These are phyloP conservation scores for Plagiodera versicolora DNA, from an alignment of 2,888 invertebrate species.

Conservation along the genomic window DNA sequence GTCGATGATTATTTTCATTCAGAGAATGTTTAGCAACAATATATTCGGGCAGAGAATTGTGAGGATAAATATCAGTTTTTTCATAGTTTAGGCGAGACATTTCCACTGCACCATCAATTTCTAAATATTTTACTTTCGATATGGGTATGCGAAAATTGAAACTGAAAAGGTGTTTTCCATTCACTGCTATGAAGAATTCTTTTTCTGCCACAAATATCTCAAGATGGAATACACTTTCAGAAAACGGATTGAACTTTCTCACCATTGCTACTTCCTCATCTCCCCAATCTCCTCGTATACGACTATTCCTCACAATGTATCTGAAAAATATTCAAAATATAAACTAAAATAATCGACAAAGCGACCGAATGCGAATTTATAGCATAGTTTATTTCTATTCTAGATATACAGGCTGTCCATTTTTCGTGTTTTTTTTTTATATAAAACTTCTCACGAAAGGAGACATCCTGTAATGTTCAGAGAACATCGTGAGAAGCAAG, in stretches of 20 bases:
- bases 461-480: no score
- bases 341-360: no score
- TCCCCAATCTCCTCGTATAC: background rate
- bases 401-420: no score
- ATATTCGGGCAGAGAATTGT: background rate
- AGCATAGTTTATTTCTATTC: no score
- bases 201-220: background rate
- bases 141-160: background rate
- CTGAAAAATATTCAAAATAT: background rate
- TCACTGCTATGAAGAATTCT: background rate
- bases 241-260: background rate
- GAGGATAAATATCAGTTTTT: background rate
- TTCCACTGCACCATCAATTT: background rate
- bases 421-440: no score
- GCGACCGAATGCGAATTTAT: no score
- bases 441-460: no score
- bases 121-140: background rate
- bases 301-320: background rate
- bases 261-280: background rate
- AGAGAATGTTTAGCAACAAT: background rate
- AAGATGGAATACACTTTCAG: background rate
- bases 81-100: background rate
- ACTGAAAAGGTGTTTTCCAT: background rate
- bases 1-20: background rate
- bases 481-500: no score